Conservation (phyloP, 2,113 vertebrate genomes). For the Dryoscopus gambensis region DNA sequence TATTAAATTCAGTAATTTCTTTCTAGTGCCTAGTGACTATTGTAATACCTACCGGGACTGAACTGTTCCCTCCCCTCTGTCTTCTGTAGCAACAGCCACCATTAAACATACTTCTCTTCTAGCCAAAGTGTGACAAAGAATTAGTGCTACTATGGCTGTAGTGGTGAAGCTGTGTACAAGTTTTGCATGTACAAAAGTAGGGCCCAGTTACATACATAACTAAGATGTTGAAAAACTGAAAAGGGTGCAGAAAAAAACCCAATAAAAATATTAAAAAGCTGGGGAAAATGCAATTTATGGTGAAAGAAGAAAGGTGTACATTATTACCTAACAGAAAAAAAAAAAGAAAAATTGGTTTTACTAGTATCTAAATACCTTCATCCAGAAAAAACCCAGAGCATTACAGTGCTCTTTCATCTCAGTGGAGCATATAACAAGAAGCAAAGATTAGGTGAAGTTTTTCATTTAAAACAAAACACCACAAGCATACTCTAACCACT, state of each 20-base stretch:
- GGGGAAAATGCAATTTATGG: not conserved
- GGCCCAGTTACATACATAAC: not conserved
- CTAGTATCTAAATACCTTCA: not conserved
- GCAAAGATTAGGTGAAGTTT: not conserved
- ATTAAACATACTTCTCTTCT: not conserved
- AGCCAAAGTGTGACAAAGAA: not conserved
- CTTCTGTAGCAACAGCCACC: not conserved
- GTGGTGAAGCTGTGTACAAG: not conserved
- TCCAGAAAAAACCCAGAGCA: fast-evolving
- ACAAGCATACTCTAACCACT: not conserved
- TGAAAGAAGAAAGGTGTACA: not conserved
- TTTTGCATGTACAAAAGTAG: not conserved
- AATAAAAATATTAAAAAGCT: not conserved
- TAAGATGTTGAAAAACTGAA: not conserved
- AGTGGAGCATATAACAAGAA: not conserved
- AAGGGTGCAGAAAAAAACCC: not conserved
- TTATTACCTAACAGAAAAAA: not conserved
- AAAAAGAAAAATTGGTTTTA: not conserved
- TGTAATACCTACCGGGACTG: not conserved
- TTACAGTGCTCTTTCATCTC: not conserved
- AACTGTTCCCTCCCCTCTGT: not conserved
- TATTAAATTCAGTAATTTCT: not conserved
- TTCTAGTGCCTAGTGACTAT: not conserved
- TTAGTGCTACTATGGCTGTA: not conserved
- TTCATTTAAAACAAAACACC: not conserved